These are phyloP conservation scores for Archips xylosteana DNA, from an alignment of 2,888 invertebrate genomes.

Conservation along the genomic window DNA sequence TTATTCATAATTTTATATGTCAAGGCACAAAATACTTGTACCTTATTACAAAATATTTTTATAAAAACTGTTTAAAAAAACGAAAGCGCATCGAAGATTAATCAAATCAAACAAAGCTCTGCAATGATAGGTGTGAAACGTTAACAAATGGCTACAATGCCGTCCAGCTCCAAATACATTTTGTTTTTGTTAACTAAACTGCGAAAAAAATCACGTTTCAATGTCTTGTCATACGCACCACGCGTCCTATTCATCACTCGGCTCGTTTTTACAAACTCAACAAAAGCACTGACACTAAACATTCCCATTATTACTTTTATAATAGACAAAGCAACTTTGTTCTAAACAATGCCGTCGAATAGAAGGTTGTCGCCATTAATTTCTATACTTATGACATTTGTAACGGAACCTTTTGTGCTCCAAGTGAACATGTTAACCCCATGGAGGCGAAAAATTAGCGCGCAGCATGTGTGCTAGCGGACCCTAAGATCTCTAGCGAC, in stretches of 20 bases:
- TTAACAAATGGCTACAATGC: conserved; percentile 48
- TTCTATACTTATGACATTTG: conserved; percentile 79
- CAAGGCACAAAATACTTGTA: neutral
- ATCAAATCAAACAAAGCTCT: conserved; percentile 30
- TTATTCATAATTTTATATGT: neutral
- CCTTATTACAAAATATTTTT: neutral
- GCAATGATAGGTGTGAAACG: conserved; percentile 41
- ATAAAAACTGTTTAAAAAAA: conserved; percentile 13
- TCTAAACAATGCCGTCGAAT: conserved; percentile 76
- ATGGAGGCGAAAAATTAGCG: conserved; percentile 73
- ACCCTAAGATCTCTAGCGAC: conserved; percentile 48
- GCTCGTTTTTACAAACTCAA: conserved; percentile 70
- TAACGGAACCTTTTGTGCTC: conserved; percentile 76
- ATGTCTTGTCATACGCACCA: conserved; percentile 74
- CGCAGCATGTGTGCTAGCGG: conserved; percentile 69
- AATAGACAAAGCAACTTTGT: conserved; percentile 81
- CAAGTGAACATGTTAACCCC: conserved; percentile 64
- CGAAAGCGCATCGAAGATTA: conserved; percentile 14
- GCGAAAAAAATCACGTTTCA: conserved; percentile 74
- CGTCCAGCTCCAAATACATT: conserved; percentile 53
- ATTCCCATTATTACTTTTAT: conserved; percentile 79
- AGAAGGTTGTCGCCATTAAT: conserved; percentile 83
- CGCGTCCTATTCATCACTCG: conserved; percentile 74
- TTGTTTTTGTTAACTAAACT: conserved; percentile 67
- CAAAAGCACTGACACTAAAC: conserved; percentile 83